Percentiles rank a stretch among this genome's conserved stretches.
phyloP scores from a whole-genome alignment of 53 echinoderm and acorn worm species.

The Echinarachnius parma region DNA sequence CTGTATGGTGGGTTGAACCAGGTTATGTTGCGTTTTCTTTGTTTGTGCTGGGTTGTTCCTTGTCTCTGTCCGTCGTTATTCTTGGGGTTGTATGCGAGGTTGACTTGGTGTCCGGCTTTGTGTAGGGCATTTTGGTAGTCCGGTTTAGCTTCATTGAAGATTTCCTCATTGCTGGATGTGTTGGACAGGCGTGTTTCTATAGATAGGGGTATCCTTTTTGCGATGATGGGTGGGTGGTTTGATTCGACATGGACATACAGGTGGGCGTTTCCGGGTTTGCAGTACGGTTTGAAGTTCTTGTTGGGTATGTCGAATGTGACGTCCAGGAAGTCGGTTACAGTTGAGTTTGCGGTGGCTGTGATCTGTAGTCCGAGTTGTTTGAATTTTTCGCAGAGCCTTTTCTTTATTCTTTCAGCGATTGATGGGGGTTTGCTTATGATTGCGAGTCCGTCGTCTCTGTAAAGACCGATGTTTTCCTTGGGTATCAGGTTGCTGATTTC shows the following conservation, averaged over 20 bases:
- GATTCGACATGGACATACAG: conserved; percentile 43
- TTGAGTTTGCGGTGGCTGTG: conserved; percentile 16
- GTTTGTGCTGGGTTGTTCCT: conserved; percentile 2
- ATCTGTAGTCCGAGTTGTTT: neutral
- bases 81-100: conserved; percentile 18
- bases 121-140: conserved; percentile 42
- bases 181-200: conserved; percentile 29
- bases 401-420: conserved; percentile 26
- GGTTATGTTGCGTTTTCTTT: conserved; percentile 9
- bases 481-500: no score
- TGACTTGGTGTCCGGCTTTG: conserved; percentile 27
- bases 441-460: conserved; percentile 30
- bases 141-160: conserved; percentile 26
- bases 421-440: conserved; percentile 12
- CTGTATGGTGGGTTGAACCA: conserved; percentile 22
- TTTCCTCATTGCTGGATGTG: conserved; percentile 29
- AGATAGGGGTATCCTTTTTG: conserved; percentile 23
- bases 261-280: conserved; percentile 34
- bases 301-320: conserved; percentile 32
- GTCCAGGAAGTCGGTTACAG: conserved; percentile 39
- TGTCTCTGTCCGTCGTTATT: no score
- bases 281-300: conserved; percentile 14
- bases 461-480: no score
- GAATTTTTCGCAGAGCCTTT: conserved; percentile 13
- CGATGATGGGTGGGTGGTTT: conserved; percentile 31